phyloP scores from a whole-genome alignment of 2,888 invertebrate species.

The Epirrhoe alternata region DNA sequence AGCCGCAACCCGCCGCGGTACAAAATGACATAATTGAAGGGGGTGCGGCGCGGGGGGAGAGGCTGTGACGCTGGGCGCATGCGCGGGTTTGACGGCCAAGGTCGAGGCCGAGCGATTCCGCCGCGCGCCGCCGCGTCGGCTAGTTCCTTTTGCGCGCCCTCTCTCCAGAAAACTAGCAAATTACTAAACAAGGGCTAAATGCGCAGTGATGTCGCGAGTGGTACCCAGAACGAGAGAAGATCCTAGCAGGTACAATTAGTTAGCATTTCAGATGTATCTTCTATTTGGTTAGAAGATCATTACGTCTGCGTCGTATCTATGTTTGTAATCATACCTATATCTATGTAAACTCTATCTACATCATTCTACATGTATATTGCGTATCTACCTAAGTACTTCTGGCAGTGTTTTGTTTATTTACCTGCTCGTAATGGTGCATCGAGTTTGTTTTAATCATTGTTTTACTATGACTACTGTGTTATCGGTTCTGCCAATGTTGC shows the following conservation, averaged over 20 bases:
- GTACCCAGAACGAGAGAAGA: conserved; percentile 41
- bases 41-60: conserved; percentile 51
- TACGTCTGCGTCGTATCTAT: conserved; percentile 56
- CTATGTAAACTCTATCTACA: not conserved
- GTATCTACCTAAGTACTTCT: not conserved
- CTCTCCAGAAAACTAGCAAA: conserved; percentile 60
- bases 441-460: conserved; percentile 18
- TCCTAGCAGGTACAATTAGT: conserved; percentile 15
- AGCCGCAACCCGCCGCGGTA: conserved; percentile 63
- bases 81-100: conserved; percentile 85
- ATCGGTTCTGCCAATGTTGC: conserved; percentile 38
- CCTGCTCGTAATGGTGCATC: conserved; percentile 3
- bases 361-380: conserved; percentile 2
- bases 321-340: conserved; percentile 61
- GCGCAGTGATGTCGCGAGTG: conserved; percentile 75
- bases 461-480: conserved; percentile 29
- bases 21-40: conserved; percentile 84
- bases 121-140: conserved; percentile 82
- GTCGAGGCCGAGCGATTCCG: conserved; percentile 83
- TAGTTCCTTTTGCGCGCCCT: conserved; percentile 71
- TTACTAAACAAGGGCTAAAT: conserved; percentile 63
- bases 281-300: conserved; percentile 44
- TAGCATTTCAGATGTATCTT: conserved; percentile 22
- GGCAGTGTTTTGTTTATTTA: conserved; percentile 28
- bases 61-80: conserved; percentile 74